Conservation (phyloP, 1,140 invertebrate species). For the Lordiphosa collinella region DNA sequence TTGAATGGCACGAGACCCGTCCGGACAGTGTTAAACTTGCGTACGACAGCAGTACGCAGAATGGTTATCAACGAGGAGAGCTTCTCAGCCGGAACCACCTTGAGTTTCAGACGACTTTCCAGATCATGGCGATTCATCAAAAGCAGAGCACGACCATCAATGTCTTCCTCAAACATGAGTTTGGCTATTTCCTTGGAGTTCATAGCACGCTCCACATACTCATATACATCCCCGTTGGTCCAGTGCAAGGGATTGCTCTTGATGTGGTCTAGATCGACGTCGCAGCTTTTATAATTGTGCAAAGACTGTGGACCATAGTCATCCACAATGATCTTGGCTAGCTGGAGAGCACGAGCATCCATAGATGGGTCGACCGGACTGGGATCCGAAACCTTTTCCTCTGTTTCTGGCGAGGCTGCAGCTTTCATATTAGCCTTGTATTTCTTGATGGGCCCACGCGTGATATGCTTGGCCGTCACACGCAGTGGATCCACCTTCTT, state of each 20-base stretch:
- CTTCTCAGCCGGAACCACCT: conserved; percentile 92
- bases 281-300: conserved; percentile 57
- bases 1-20: conserved; percentile 4
- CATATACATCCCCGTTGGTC: conserved; percentile 85
- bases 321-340: conserved; percentile 45
- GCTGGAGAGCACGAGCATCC: conserved; percentile 18
- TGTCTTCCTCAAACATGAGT: conserved; percentile 84
- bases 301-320: conserved; percentile 69
- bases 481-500: conserved; percentile 67
- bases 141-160: conserved; percentile 91
- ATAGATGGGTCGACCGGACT: background rate
- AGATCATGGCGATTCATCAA: conserved; percentile 92
- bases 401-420: background rate
- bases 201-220: conserved; percentile 86
- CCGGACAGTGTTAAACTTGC: conserved; percentile 51
- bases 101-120: conserved; percentile 86
- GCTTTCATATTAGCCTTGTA: background rate
- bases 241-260: conserved; percentile 82
- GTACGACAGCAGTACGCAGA: conserved; percentile 82
- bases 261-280: conserved; percentile 39
- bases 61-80: conserved; percentile 89
- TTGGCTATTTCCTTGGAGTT: conserved; percentile 82
- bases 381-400: background rate
- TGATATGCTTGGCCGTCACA: conserved; percentile 36
- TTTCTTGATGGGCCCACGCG: conserved; percentile 10